Percentiles rank a stretch among this genome's conserved stretches.
Conservation (phyloP, 1,140 invertebrate species). For the Leptopilina boulardi region DNA sequence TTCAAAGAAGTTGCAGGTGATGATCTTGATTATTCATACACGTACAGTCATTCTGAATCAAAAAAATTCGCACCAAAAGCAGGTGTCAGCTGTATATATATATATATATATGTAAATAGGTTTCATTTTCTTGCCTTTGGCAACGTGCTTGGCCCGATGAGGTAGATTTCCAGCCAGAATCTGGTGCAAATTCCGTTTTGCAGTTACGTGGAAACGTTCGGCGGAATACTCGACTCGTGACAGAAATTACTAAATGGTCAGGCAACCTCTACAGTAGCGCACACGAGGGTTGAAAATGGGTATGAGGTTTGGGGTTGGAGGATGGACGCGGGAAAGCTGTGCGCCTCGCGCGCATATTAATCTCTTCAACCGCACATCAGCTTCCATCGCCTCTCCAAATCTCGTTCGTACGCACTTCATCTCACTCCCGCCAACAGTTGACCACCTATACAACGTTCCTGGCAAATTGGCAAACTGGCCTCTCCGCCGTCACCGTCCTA, state of each 20-base stretch:
- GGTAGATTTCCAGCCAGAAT: slow-evolving; percentile 6
- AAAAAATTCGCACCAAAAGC: neutral
- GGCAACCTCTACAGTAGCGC: slow-evolving; percentile 38
- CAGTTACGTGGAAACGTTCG: slow-evolving; percentile 60
- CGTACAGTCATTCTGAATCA: neutral
- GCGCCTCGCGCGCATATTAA: slow-evolving; percentile 74
- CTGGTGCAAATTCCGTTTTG: slow-evolving; percentile 45
- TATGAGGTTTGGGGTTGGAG: slow-evolving; percentile 37
- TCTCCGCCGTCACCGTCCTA: slow-evolving; percentile 40
- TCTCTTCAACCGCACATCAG: slow-evolving; percentile 74
- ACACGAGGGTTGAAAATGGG: slow-evolving; percentile 46
- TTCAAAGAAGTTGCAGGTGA: neutral
- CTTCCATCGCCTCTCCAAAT: slow-evolving; percentile 62
- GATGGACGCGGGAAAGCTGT: slow-evolving; percentile 53
- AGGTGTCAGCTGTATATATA: neutral
- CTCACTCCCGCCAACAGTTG: slow-evolving; percentile 64
- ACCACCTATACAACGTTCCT: slow-evolving; percentile 66
- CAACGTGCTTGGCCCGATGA: neutral
- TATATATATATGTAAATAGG: neutral
- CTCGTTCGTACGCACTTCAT: slow-evolving; percentile 71
- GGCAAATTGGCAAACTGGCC: slow-evolving; percentile 69
- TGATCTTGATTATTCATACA: neutral
- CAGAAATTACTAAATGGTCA: slow-evolving; percentile 73
- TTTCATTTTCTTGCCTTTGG: neutral
- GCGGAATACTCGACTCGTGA: slow-evolving; percentile 71